A percentile compares a stretch with the other conserved stretches of the same genome.
phyloP scores from a whole-genome alignment of 2,888 invertebrate species.

The Andrena camellia region DNA sequence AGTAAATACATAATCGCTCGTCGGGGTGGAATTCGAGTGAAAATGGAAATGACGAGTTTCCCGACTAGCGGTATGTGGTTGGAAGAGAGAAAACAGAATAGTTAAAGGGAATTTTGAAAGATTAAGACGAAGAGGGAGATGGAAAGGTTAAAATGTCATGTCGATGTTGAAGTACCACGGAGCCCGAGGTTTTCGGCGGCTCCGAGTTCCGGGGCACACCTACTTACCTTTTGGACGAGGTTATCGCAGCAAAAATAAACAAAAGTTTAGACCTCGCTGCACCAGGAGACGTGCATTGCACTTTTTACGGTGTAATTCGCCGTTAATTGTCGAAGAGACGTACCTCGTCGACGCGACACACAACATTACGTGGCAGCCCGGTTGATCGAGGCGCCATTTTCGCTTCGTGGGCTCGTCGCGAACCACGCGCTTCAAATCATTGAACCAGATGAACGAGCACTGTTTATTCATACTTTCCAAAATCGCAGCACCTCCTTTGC shows the following conservation, averaged over 20 bases:
- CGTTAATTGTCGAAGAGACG: slow-evolving; percentile 73
- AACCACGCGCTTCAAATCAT: slow-evolving; percentile 36
- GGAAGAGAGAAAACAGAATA: neutral
- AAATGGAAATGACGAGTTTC: slow-evolving; percentile 8
- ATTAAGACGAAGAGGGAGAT: slow-evolving; percentile 46
- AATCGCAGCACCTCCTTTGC: too few species aligned
- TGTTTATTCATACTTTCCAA: too few species aligned
- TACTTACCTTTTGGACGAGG: slow-evolving; percentile 68
- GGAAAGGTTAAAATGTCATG: slow-evolving; percentile 82
- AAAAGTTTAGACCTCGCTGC: slow-evolving; percentile 72
- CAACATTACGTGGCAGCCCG: slow-evolving; percentile 83
- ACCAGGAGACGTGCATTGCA: slow-evolving; percentile 77
- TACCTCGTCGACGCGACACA: slow-evolving; percentile 80
- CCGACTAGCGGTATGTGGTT: neutral
- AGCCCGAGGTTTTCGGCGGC: neutral
- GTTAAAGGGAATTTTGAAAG: slow-evolving; percentile 12
- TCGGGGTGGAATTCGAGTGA: neutral
- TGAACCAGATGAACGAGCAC: neutral
- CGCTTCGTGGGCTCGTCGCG: slow-evolving; percentile 26
- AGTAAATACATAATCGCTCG: neutral
- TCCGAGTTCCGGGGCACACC: neutral
- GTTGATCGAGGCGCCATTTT: slow-evolving; percentile 73
- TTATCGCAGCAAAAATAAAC: slow-evolving; percentile 59
- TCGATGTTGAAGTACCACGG: slow-evolving; percentile 35
- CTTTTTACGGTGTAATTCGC: slow-evolving; percentile 72